Evolutionary conservation across 2,888 invertebrate species (phyloP).

Genomic region (Thymelicus acteon): DNA sequence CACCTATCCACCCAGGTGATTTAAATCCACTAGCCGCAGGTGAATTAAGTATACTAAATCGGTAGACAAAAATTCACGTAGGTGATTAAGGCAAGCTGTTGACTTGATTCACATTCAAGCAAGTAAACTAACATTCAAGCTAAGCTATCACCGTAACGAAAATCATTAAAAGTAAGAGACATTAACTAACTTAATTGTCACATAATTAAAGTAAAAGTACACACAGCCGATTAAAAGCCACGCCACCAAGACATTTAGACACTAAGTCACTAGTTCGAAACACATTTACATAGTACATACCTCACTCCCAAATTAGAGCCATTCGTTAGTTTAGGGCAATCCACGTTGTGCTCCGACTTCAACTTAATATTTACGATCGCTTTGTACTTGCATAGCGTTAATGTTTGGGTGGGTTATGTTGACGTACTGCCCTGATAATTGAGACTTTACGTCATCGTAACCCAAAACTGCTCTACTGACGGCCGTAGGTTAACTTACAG

Average conservation of each 20-base stretch:
- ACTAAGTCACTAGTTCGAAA: conserved; percentile 32
- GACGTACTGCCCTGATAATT: conserved; percentile 15
- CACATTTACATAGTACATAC: conserved; percentile 31
- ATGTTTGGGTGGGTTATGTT: conserved; percentile 9
- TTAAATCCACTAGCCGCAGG: too few relatives aligned
- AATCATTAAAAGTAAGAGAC: too few relatives aligned
- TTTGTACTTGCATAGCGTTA: conserved; percentile 27
- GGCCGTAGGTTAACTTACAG: too few relatives aligned
- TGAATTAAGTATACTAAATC: too few relatives aligned
- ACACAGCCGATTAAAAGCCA: neutral
- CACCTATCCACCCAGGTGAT: too few relatives aligned
- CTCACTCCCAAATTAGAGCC: conserved; percentile 30
- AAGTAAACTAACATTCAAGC: too few relatives aligned
- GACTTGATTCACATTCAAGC: too few relatives aligned
- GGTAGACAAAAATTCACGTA: too few relatives aligned
- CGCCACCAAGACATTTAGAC: neutral
- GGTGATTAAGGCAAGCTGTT: too few relatives aligned
- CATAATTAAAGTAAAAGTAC: conserved; percentile 10
- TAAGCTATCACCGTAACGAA: too few relatives aligned
- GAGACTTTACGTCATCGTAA: neutral
- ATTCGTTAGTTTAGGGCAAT: conserved; percentile 36
- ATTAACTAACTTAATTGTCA: too few relatives aligned
- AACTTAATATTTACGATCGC: conserved; percentile 26
- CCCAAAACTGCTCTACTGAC: too few relatives aligned
- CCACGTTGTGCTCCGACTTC: conserved; percentile 29